phyloP scores from a whole-genome alignment of 2,797 vertebrate species.

The Spatula versicolor region DNA sequence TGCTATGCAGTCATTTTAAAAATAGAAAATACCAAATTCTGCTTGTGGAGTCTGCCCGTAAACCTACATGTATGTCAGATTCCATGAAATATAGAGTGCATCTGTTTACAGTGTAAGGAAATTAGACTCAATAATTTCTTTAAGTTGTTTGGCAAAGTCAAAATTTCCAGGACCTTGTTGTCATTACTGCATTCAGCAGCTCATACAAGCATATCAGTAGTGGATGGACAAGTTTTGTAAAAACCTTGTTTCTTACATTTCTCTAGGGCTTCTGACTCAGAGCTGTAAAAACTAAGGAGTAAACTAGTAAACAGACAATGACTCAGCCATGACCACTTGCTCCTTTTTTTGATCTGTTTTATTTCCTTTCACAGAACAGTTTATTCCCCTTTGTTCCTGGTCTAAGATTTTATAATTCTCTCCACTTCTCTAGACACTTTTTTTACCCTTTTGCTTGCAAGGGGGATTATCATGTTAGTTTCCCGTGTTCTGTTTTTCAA shows the following conservation, averaged over 20 bases:
- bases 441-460: background rate
- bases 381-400: slow-evolving; percentile 41
- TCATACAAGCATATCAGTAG: background rate
- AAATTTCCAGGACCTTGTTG: background rate
- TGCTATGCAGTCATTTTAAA: background rate
- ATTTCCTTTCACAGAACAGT: background rate
- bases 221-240: background rate
- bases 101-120: background rate
- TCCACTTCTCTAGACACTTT: background rate
- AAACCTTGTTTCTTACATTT: background rate
- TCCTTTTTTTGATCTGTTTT: slow-evolving; percentile 32
- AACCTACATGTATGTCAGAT: background rate
- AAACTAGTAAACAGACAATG: slow-evolving; percentile 7
- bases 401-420: slow-evolving; percentile 5
- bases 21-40: background rate
- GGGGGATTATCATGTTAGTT: background rate
- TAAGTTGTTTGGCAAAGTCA: background rate
- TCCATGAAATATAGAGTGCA: background rate
- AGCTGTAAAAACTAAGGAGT: background rate
- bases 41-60: background rate
- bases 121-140: background rate
- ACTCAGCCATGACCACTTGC: background rate
- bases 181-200: background rate
- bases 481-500: background rate
- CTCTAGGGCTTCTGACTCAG: background rate